Conservation (phyloP, 1,140 invertebrate genomes). For the Reticulitermes speratus region DNA sequence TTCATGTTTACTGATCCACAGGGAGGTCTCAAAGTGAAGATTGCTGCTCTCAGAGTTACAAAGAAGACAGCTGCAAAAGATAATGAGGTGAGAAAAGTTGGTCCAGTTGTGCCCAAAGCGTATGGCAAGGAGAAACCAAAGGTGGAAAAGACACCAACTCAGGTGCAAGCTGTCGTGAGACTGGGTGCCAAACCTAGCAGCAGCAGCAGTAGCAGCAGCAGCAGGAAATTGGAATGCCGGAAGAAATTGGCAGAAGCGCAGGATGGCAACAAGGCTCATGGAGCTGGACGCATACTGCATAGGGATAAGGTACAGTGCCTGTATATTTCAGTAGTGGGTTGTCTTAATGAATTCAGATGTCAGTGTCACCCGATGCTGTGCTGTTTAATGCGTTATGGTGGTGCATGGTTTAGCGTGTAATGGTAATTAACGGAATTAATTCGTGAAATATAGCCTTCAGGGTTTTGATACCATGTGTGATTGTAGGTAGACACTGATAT, state of each 20-base stretch:
- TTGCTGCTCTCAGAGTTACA: slow-evolving; percentile 38
- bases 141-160: slow-evolving; percentile 5
- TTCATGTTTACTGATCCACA: slow-evolving; percentile 29
- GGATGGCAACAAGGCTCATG: background rate
- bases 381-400: too few relatives aligned
- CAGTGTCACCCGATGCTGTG: too few relatives aligned
- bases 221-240: background rate
- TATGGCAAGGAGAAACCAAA: slow-evolving; percentile 21
- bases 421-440: too few relatives aligned
- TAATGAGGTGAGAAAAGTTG: background rate
- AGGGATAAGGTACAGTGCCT: background rate
- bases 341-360: too few relatives aligned
- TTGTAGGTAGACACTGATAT: too few relatives aligned
- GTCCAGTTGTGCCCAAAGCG: background rate
- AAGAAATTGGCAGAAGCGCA: too few relatives aligned
- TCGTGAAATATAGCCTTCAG: too few relatives aligned
- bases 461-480: too few relatives aligned
- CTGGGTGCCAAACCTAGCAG: background rate
- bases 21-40: slow-evolving; percentile 40
- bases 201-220: too few relatives aligned
- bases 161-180: background rate
- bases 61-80: slow-evolving; percentile 31
- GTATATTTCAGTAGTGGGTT: too few relatives aligned
- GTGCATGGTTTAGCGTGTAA: too few relatives aligned
- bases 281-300: background rate